Conservation (phyloP, 2,888 invertebrate species). For the Leucophenga maculata region DNA sequence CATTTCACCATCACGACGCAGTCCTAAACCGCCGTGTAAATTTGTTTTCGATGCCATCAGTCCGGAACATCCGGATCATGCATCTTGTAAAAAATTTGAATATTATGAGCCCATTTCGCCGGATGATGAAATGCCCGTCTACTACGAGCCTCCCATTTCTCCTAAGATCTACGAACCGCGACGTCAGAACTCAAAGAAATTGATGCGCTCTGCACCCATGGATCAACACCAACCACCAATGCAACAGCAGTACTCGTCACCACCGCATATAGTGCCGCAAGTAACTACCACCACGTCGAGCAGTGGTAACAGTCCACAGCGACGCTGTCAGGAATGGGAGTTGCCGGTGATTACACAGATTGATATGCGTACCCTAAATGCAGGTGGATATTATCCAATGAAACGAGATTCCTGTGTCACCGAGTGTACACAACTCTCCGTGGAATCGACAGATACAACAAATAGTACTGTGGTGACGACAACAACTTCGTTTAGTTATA, state of each 20-base stretch:
- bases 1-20: constrained; percentile 61
- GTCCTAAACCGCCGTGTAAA: constrained; percentile 77
- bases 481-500: constrained; percentile 69
- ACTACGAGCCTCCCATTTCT: constrained; percentile 57
- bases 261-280: constrained; percentile 36
- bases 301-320: constrained; percentile 36
- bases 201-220: constrained; percentile 42
- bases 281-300: constrained; percentile 40
- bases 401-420: constrained; percentile 71
- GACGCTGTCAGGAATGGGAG: constrained; percentile 63
- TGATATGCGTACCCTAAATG: constrained; percentile 58
- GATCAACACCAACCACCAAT: constrained; percentile 46
- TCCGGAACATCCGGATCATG: constrained; percentile 55
- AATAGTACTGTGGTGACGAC: constrained; percentile 63
- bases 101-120: constrained; percentile 70
- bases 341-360: constrained; percentile 55
- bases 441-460: constrained; percentile 68
- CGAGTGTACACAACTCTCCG: constrained; percentile 70
- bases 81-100: constrained; percentile 65
- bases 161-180: constrained; percentile 51
- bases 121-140: constrained; percentile 58
- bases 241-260: constrained; percentile 12
- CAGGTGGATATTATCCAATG: constrained; percentile 50
- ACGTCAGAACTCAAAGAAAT: constrained; percentile 58
- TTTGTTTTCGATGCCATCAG: constrained; percentile 75